phyloP scores from a whole-genome alignment of 2,888 invertebrate species.

The Mayetiola destructor region DNA sequence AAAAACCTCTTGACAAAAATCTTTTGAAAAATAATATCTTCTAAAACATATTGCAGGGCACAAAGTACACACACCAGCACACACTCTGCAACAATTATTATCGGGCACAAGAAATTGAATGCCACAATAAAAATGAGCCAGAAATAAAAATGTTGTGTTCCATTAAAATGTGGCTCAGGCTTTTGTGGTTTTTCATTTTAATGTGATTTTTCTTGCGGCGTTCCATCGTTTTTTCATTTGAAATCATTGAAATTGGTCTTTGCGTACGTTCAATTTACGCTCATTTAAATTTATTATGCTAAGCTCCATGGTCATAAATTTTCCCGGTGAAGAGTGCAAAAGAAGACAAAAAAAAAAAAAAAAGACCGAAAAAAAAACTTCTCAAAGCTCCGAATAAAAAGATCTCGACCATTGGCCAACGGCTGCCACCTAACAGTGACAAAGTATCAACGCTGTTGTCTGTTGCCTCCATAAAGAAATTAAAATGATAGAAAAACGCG shows the following conservation, averaged over 20 bases:
- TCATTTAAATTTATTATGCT: constrained; percentile 11
- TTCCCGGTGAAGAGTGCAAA: background rate
- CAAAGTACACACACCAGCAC: too few species aligned
- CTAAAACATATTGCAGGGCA: too few species aligned
- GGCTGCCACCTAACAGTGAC: too few species aligned
- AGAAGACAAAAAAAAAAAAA: background rate
- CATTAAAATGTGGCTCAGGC: background rate
- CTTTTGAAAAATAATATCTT: too few species aligned
- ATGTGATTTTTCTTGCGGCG: too few species aligned
- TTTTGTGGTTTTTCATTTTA: too few species aligned
- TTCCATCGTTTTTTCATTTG: too few species aligned
- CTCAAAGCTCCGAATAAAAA: background rate
- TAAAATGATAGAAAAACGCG: background rate
- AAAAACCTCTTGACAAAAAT: too few species aligned
- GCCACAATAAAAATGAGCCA: background rate
- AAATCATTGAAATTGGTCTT: too few species aligned
- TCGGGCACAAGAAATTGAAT: background rate
- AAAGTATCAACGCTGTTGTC: too few species aligned
- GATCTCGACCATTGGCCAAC: too few species aligned
- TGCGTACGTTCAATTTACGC: background rate
- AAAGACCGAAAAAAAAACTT: background rate
- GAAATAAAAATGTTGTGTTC: constrained; percentile 3
- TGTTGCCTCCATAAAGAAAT: too few species aligned
- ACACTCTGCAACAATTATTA: constrained; percentile 8
- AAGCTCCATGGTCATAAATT: constrained; percentile 1